These are phyloP conservation scores for Mungos mungo DNA, from an alignment of 2,113 vertebrate genomes.

Conservation along the genomic window DNA sequence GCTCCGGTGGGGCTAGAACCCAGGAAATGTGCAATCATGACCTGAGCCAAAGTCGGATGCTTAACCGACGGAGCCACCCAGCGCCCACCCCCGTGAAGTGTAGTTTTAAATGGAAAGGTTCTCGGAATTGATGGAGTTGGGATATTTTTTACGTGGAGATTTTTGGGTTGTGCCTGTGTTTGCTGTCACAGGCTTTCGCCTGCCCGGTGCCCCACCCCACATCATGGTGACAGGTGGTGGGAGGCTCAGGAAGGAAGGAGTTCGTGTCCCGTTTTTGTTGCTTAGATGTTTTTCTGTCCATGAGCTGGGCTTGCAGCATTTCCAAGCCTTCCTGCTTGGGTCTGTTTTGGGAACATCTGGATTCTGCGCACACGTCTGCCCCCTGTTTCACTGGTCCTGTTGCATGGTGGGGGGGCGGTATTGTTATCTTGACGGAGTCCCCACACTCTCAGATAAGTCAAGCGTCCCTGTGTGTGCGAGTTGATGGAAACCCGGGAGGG, in stretches of 20 bases:
- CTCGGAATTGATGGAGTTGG: neutral
- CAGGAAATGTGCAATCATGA: no score
- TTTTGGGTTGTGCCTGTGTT: neutral
- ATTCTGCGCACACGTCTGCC: no score
- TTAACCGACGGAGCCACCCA: no score
- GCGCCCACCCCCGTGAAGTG: no score
- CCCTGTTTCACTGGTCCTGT: neutral
- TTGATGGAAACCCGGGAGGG: neutral
- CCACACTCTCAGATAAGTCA: neutral
- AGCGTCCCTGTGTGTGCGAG: neutral
- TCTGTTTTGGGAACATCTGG: neutral
- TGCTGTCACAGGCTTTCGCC: neutral
- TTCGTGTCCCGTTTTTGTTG: neutral
- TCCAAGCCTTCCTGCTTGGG: neutral
- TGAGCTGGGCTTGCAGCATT: neutral
- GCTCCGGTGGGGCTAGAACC: no score
- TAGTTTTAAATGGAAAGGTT: neutral
- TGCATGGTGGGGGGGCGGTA: accelerated
- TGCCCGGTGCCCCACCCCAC: accelerated
- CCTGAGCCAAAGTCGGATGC: no score
- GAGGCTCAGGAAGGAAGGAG: neutral
- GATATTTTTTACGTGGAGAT: neutral
- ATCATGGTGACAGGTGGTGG: neutral
- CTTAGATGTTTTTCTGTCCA: neutral
- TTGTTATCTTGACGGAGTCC: neutral